These are phyloP conservation scores for Timema podura DNA, from an alignment of 2,888 invertebrate genomes.

Conservation along the genomic window DNA sequence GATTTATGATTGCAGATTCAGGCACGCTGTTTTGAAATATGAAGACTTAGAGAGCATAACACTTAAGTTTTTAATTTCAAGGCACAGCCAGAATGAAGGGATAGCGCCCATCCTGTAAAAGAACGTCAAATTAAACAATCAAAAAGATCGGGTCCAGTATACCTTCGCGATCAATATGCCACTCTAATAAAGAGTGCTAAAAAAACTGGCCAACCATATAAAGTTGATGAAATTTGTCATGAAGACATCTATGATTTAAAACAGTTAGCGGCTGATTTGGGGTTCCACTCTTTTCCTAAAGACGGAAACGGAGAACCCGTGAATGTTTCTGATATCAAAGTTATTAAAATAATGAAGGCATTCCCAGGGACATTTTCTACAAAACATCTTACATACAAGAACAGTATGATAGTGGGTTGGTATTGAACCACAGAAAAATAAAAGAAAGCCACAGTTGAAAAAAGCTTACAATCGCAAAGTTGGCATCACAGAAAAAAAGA, in stretches of 20 bases:
- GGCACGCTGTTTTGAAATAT: conserved; percentile 29
- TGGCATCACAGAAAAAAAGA: background rate
- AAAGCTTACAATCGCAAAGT: conserved; percentile 6
- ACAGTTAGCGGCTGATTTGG: background rate
- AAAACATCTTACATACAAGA: background rate
- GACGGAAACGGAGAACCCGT: too few species aligned
- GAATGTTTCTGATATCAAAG: conserved; percentile 1
- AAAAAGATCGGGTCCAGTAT: conserved; percentile 22
- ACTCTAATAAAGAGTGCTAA: conserved; percentile 11
- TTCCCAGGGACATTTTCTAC: background rate
- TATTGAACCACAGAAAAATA: background rate
- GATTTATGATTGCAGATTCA: conserved; percentile 32
- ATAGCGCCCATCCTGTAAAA: conserved; percentile 34
- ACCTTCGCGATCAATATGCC: conserved; percentile 23
- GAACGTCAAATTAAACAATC: conserved; percentile 30
- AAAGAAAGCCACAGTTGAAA: background rate
- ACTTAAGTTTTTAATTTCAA: conserved; percentile 34
- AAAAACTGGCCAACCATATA: conserved; percentile 1
- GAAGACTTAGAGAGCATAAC: conserved; percentile 32
- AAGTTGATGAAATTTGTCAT: background rate
- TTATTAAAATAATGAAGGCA: background rate
- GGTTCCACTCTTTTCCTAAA: too few species aligned
- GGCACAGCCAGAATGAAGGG: conserved; percentile 37
- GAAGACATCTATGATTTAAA: conserved; percentile 15
- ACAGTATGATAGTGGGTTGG: background rate